Percentiles rank a stretch among this genome's conserved stretches.
Conservation (phyloP, 2,113 vertebrate species). For the Protomyctophum bolini region DNA sequence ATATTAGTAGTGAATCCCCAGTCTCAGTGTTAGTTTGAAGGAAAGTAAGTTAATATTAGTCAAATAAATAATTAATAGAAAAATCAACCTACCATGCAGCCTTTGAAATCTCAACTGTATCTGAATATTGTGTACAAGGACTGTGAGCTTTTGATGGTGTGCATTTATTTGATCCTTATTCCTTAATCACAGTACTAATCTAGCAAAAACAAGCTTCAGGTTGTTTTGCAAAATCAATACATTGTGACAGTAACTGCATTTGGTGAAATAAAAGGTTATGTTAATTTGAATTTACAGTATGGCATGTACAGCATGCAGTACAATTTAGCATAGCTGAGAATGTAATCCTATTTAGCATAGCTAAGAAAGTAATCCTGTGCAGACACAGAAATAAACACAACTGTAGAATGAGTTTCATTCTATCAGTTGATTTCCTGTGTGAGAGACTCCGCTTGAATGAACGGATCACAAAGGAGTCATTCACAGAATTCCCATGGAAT, state of each 20-base stretch:
- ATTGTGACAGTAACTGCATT: neutral
- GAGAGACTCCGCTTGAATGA: slow-evolving; percentile 17
- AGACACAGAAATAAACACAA: slow-evolving; percentile 40
- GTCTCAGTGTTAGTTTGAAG: too few relatives aligned
- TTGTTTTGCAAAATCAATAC: neutral
- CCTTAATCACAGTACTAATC: too few relatives aligned
- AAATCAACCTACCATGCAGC: too few relatives aligned
- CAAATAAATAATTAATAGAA: too few relatives aligned
- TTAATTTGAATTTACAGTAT: neutral
- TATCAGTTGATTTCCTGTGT: slow-evolving; percentile 46
- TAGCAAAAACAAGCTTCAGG: too few relatives aligned
- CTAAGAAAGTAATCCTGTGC: neutral
- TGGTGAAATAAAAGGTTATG: neutral
- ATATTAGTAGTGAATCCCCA: too few relatives aligned
- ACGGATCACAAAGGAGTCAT: slow-evolving; percentile 36
- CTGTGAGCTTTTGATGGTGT: too few relatives aligned
- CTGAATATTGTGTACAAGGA: too few relatives aligned
- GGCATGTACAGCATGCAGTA: neutral
- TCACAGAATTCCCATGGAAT: slow-evolving; percentile 29
- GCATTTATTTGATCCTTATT: too few relatives aligned
- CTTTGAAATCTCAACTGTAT: too few relatives aligned
- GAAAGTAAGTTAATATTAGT: too few relatives aligned
- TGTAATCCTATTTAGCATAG: neutral
- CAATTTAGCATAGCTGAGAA: neutral
- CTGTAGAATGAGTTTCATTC: slow-evolving; percentile 12